Evolutionary conservation across 2,113 vertebrate species (phyloP), one percentile per base, ranked within the genome.

Genomic region (Elephantulus edwardii): DNA sequence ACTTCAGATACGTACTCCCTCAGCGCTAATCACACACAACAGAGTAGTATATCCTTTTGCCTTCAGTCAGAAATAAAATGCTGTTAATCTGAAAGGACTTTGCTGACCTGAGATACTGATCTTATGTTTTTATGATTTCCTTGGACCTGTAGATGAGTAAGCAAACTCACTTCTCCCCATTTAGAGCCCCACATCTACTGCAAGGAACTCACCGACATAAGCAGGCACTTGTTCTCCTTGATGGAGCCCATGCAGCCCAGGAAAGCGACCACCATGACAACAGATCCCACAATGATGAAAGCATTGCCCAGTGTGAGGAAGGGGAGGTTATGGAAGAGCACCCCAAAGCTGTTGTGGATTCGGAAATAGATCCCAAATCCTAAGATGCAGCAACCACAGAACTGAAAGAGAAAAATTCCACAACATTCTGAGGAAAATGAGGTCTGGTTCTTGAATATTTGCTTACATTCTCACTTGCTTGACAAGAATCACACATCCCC

Each of bases 191-290:
- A 62, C 35, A 33, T 64, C 17, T 76, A 2, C 33, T 87, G 22
- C 2, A 6, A 68, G 72, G 52, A 48, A 96, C 93, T 88, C 95
- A 99, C 98, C 90, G 98, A 98, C 93, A 99, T 96, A 48, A 99
- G 98, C 35, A 99, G 97, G 46, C 98, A 99, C 82, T 98, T 98
- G 95, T 99, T 99, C 86, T 99, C 98, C 83, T 98, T 98, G 79
- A 99, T 98, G 13, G 98, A 98, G 0, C 98, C 98, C 94, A 98
- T 97, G 95, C 98, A 99, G 14, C 98, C 98, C 85, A 99, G 96
- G 96, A 99, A 99, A 83, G 98, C 98, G 66, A 99, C 94, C 6
- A 98, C 98, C 93, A 98, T 98, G 95, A 98, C 98, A 90, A 99
- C 80, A 56, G 98, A 98, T 64, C 98, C 98, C 8, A 97, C 94